Conservation (phyloP, 2,113 vertebrate species). For the human (Homo sapiens) region DNA sequence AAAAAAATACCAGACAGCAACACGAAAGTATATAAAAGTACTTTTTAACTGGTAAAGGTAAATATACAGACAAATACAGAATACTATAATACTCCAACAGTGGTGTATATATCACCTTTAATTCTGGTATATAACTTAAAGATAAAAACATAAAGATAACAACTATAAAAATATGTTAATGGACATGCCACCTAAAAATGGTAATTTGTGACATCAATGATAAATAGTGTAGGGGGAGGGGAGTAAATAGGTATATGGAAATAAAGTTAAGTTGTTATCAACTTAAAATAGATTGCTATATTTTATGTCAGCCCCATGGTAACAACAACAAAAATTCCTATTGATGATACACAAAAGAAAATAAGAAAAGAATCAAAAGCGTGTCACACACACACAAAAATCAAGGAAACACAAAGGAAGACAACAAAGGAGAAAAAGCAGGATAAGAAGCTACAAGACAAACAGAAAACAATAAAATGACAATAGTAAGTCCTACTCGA, state of each 20-base stretch:
- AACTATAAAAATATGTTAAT: background rate
- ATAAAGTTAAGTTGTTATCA: background rate
- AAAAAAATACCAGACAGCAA: background rate
- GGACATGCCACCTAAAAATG: background rate
- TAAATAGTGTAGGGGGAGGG: accelerated
- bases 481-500: too few relatives aligned
- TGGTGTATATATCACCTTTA: background rate
- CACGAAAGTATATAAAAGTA: background rate
- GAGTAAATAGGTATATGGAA: too few relatives aligned
- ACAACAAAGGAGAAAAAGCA: background rate
- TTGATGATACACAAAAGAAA: background rate
- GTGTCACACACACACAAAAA: background rate
- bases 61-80: background rate
- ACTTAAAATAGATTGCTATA: background rate
- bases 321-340: background rate
- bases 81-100: background rate
- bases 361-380: background rate
- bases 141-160: background rate
- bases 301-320: background rate
- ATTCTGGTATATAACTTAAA: background rate
- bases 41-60: background rate
- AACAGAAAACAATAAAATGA: too few relatives aligned
- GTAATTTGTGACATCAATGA: background rate
- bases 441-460: too few relatives aligned
- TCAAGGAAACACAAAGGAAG: background rate